Evolutionary conservation across 2,888 invertebrate genomes (phyloP), one percentile per base, ranked within the genome.

Genomic region (Erpobdella octoculata): DNA sequence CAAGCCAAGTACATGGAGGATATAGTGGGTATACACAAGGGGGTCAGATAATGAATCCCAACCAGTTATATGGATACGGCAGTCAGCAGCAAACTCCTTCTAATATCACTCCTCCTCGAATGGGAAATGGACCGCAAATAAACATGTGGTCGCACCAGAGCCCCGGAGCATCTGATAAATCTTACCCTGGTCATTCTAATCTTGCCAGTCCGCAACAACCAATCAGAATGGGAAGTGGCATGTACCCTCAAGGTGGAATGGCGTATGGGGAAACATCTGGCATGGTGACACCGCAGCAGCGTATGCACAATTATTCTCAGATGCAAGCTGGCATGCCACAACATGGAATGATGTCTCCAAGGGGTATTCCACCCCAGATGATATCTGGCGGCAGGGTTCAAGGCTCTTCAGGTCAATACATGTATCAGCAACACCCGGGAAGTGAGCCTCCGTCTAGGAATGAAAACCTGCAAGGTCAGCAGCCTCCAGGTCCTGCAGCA

Each of bases 301-400:
- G 66, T 21, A 38, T 70, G 28, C 61, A 37, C 18, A 59, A 37
- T 8, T 68, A 62, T 36, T 36, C 46, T 28, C 38, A 31, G 15
- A 71, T 71, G 53, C 73, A 65, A 38, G 31, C 46, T 8, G 31
- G 33, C 21, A 73, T 73, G 53, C 18, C 53, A 6, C 53, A 53
- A 28, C 53, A 53, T 53, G 53, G 53, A 9, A 53, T 53, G 67
- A 71, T 71, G 71, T 74, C 74, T 61, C 76, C 74, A 21, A 59
- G 70, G 31, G 58, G 58, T 21, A 38, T 36, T n/a, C 37, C 66
- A 66, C 37, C 72, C 59, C 33, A 62, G 46, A 25, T 38, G 33
- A n/a, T 36, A 18, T 35, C 70, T n/a, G 36, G 37, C 35, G 28
- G 46, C 9, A 59, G 58, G 36, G 25, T 35, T 31, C 41, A 37